Percentiles rank a stretch among this genome's conserved stretches.
Evolutionary conservation across 1,140 invertebrate species (phyloP).

Genomic region (Philopotamus ludificatus): DNA sequence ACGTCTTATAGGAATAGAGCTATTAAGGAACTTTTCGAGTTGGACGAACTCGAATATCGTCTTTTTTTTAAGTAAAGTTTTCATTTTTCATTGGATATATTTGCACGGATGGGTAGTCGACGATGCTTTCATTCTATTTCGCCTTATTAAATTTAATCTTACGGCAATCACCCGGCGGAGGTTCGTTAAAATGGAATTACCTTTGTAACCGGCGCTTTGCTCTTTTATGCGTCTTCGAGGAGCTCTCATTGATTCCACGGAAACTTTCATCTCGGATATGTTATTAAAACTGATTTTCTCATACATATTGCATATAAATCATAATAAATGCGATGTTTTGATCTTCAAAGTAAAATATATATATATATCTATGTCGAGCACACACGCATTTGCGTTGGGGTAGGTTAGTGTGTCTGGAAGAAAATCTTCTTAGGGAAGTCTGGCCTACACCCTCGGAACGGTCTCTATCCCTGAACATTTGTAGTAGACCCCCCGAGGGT

Average conservation of each 20-base stretch:
- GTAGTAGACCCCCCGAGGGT: background rate
- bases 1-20: constrained; percentile 39
- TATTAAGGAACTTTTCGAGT: constrained; percentile 35
- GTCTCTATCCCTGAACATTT: background rate
- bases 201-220: constrained; percentile 8
- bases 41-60: background rate
- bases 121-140: constrained; percentile 14
- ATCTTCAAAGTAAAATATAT: constrained; percentile 17
- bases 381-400: constrained; percentile 36
- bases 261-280: too few species aligned
- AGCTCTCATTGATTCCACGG: background rate
- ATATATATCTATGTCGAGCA: constrained; percentile 26
- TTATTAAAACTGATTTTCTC: background rate
- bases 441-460: background rate
- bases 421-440: constrained; percentile 33
- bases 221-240: background rate
- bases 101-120: too few species aligned
- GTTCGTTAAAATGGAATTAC: constrained; percentile 32
- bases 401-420: constrained; percentile 40
- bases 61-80: too few species aligned
- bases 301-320: too few species aligned
- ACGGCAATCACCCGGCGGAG: background rate
- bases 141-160: constrained; percentile 35
- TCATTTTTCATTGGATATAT: too few species aligned
- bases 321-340: too few species aligned